Conservation (phyloP, 2,888 invertebrate genomes). For the Acanthosepion pharaonis region DNA sequence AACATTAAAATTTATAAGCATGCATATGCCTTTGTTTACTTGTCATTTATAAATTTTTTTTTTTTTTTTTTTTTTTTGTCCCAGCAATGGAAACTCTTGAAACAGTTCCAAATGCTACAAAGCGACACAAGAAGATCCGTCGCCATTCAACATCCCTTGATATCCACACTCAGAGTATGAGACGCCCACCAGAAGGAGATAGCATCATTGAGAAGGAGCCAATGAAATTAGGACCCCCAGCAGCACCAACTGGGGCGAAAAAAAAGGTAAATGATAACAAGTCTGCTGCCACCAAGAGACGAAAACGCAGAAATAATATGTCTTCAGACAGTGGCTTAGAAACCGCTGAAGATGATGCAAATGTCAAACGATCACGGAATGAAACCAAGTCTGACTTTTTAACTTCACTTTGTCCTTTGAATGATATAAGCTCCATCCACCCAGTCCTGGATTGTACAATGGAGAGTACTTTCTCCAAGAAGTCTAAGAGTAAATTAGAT, state of each 20-base stretch:
- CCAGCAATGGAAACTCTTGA: conserved; percentile 44
- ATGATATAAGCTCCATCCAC: conserved; percentile 67
- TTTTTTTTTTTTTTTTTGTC: not conserved
- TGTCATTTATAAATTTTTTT: not conserved
- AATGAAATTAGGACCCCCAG: conserved; percentile 50
- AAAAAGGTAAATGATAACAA: conserved; percentile 50
- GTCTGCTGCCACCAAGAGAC: conserved; percentile 40
- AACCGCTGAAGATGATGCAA: conserved; percentile 24
- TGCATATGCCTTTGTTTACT: too few species aligned
- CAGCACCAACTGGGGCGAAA: conserved; percentile 38
- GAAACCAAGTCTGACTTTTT: conserved; percentile 34
- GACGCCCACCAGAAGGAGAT: conserved; percentile 66
- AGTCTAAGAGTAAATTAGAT: conserved; percentile 55
- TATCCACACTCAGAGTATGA: conserved; percentile 49
- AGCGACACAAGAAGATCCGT: conserved; percentile 51
- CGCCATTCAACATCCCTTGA: conserved; percentile 45
- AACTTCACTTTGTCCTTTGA: conserved; percentile 62
- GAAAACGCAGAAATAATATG: conserved; percentile 40
- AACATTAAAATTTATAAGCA: too few species aligned
- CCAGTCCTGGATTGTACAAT: conserved; percentile 61
- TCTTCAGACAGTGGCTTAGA: conserved; percentile 39
- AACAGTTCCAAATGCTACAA: conserved; percentile 38
- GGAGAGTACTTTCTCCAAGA: conserved; percentile 57
- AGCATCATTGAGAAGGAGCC: conserved; percentile 59
- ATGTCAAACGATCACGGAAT: not conserved